A percentile compares a stretch with the other conserved stretches of the same genome.
phyloP scores from a whole-genome alignment of 23 tunicate genomes.

The Trididemnum nubilum region DNA sequence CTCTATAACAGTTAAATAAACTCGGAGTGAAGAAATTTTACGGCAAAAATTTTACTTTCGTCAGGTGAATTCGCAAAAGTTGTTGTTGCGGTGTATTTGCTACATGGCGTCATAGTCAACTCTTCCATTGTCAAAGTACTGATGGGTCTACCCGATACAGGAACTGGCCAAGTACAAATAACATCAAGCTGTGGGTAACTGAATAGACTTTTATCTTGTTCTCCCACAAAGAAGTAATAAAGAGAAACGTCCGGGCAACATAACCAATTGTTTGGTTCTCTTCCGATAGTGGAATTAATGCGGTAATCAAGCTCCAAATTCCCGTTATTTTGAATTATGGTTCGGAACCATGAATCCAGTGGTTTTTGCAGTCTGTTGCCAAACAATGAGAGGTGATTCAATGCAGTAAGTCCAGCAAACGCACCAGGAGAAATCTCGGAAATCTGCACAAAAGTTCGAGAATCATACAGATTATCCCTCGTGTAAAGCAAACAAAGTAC shows the following conservation, averaged over 20 bases:
- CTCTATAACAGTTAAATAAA: too few relatives aligned
- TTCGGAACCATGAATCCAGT: constrained; percentile 36
- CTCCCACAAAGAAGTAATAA: constrained; percentile 24
- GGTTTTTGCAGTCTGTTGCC: constrained; percentile 43
- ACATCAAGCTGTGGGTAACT: constrained; percentile 50
- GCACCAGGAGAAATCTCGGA: constrained; percentile 23
- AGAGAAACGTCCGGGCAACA: constrained; percentile 41
- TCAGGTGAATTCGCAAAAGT: too few relatives aligned
- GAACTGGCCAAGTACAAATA: constrained; percentile 50
- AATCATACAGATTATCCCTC: background rate
- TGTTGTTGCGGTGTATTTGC: constrained; percentile 4
- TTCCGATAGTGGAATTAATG: background rate
- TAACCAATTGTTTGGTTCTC: constrained; percentile 55
- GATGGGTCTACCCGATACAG: constrained; percentile 33
- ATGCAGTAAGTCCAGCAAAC: constrained; percentile 34
- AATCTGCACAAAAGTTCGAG: background rate
- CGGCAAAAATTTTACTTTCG: too few relatives aligned
- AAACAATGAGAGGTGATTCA: constrained; percentile 53
- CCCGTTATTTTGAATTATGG: constrained; percentile 36
- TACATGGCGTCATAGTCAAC: constrained; percentile 20
- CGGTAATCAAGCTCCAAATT: constrained; percentile 39
- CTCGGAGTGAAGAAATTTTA: too few relatives aligned
- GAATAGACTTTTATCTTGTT: background rate
- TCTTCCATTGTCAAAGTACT: constrained; percentile 20
- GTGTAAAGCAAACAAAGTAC: too few relatives aligned